phyloP scores from a whole-genome alignment of 2,113 vertebrate genomes.

The Misgurnus anguillicaudatus region DNA sequence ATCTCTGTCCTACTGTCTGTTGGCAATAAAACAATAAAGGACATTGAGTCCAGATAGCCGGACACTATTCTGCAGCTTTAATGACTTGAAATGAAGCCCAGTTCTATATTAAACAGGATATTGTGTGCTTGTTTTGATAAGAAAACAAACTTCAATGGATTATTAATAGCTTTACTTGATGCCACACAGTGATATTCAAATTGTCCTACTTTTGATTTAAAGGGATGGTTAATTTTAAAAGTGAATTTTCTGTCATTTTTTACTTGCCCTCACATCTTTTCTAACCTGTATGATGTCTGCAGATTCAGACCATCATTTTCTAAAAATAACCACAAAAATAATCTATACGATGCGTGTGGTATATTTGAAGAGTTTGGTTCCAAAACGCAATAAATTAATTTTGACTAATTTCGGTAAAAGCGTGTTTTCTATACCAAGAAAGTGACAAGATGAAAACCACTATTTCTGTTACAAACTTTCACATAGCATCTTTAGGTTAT shows the following conservation, averaged over 20 bases:
- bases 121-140: conserved; percentile 7
- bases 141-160: conserved; percentile 1
- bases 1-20: conserved; percentile 3
- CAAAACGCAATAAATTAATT: no score
- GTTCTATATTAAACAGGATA: conserved; percentile 17
- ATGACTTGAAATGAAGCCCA: conserved; percentile 37
- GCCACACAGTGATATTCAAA: background rate
- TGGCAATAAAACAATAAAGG: conserved; percentile 17
- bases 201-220: background rate
- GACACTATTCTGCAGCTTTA: background rate
- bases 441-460: no score
- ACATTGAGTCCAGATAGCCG: conserved; percentile 5
- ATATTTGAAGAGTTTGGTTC: no score
- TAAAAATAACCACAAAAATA: background rate
- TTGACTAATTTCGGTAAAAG: no score
- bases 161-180: background rate
- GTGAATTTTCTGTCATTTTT: no score
- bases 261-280: no score
- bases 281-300: background rate
- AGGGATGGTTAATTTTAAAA: background rate
- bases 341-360: background rate
- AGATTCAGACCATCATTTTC: background rate
- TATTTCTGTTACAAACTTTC: no score
- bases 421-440: no score
- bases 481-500: no score